Conservation (phyloP, 2,113 vertebrate genomes). For the Eonycteris spelaea region DNA sequence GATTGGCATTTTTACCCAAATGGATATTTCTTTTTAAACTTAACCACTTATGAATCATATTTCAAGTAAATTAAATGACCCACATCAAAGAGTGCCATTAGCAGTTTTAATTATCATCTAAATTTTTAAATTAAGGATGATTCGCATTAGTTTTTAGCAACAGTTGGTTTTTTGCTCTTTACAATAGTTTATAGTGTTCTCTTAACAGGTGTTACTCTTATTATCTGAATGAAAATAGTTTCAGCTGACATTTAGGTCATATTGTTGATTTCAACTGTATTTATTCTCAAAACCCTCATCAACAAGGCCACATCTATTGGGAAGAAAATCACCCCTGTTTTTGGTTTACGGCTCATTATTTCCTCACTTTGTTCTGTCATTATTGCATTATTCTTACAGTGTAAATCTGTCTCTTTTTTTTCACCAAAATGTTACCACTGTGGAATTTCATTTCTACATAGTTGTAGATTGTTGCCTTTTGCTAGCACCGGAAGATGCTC, state of each 20-base stretch:
- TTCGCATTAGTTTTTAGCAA: conserved; percentile 66
- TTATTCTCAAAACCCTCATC: conserved; percentile 65
- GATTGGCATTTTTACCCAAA: conserved; percentile 55
- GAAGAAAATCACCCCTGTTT: conserved; percentile 54
- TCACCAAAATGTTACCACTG: neutral
- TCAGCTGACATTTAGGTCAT: conserved; percentile 65
- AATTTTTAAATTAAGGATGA: conserved; percentile 78
- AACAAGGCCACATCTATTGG: conserved; percentile 63
- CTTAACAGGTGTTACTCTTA: conserved; percentile 78
- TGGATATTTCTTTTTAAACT: conserved; percentile 59
- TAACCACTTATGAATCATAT: conserved; percentile 63
- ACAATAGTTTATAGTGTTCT: conserved; percentile 57
- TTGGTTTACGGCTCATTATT: neutral
- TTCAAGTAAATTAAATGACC: conserved; percentile 73
- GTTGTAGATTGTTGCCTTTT: neutral
- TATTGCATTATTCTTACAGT: neutral
- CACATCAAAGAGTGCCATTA: conserved; percentile 73
- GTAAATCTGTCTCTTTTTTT: neutral
- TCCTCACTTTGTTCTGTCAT: conserved; percentile 42
- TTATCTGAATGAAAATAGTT: conserved; percentile 77
- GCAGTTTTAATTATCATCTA: conserved; percentile 72
- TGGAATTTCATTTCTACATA: neutral
- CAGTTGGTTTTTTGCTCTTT: conserved; percentile 72
- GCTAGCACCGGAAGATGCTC: neutral
- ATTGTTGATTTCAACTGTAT: conserved; percentile 69